Evolutionary conservation across 2,113 vertebrate species (phyloP), one percentile per base, ranked within the genome.

Genomic region (Cranoglanis bouderius): DNA sequence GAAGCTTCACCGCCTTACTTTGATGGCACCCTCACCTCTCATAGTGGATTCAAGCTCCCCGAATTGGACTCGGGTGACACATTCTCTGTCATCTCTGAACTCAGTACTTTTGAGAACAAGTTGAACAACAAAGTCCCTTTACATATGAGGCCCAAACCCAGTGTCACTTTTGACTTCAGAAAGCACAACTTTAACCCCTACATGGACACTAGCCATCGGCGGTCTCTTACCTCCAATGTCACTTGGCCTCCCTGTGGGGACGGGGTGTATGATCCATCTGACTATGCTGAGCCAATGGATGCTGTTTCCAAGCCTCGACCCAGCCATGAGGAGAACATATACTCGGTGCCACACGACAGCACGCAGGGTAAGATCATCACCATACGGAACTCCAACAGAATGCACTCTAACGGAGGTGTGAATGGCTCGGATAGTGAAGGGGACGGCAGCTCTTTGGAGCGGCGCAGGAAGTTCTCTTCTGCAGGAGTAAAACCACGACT

Each of bases 331-430:
- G 98, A 99, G 91, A 99, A 98, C 92, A 99, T 99, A 88, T 99
- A 99, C 92, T 99, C 98, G 0, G 98, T 99, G 84, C 98, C 98
- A 0, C 98, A 99, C 0, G 98, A 99, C 94, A 99, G 98, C 95
- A 99, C 98, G 38, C 98, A 99, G 89, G 98, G 98, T 83, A 99
- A 99, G 92, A 99, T 99, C 93, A 99, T 99, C 92, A 99, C 98
- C 86, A 96, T 99, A 77, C 95, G 98, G 0, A 99, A 99, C 92
- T 97, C 97, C 65, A 99, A 99, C 95, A 97, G 98, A 84, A 94
- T 97, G 61, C 96, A 99, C 12, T 96, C 98, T 0, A 99, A 99
- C 0, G 96, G 96, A 0, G 94, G 96, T 0, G 96, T 97, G 75
- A 99, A 99, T 0, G 98, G 98, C 65, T 99, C 98, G 0, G 98